Conservation (phyloP, 2,113 vertebrate genomes). For the Phylloscopus trochiloides region DNA sequence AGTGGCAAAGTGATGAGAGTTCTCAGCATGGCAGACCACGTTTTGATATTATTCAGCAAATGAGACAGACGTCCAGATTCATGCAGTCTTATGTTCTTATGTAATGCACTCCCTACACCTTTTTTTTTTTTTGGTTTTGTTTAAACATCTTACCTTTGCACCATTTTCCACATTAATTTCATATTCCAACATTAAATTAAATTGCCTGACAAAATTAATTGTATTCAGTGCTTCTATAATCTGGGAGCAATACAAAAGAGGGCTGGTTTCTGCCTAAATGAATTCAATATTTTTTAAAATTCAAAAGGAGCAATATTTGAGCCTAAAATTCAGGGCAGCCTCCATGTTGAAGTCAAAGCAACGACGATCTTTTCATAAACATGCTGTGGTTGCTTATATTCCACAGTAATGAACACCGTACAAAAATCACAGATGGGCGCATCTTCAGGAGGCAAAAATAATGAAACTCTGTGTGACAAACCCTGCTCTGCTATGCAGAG, state of each 20-base stretch:
- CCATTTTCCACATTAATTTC: not conserved
- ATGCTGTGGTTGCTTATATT: not conserved
- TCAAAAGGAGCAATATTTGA: not conserved
- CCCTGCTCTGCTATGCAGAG: not conserved
- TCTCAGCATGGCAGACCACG: not conserved
- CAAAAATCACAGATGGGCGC: not conserved
- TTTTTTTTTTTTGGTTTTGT: not conserved
- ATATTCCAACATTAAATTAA: not conserved
- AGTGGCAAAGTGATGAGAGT: not conserved
- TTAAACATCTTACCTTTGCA: not conserved
- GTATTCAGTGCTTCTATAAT: not conserved
- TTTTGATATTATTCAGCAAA: not conserved
- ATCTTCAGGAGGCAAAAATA: not conserved
- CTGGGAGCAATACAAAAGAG: not conserved
- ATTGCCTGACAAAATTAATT: not conserved
- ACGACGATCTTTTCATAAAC: not conserved
- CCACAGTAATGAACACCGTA: fast-evolving
- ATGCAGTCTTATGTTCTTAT: not conserved
- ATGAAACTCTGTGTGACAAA: not conserved
- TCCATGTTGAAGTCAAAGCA: not conserved
- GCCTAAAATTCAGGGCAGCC: not conserved
- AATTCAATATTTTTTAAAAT: not conserved
- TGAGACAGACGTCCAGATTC: not conserved
- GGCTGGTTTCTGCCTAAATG: not conserved
- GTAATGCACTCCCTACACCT: not conserved